These are phyloP conservation scores for Synanthedon vespiformis DNA, from an alignment of 2,888 invertebrate species.

Conservation along the genomic window DNA sequence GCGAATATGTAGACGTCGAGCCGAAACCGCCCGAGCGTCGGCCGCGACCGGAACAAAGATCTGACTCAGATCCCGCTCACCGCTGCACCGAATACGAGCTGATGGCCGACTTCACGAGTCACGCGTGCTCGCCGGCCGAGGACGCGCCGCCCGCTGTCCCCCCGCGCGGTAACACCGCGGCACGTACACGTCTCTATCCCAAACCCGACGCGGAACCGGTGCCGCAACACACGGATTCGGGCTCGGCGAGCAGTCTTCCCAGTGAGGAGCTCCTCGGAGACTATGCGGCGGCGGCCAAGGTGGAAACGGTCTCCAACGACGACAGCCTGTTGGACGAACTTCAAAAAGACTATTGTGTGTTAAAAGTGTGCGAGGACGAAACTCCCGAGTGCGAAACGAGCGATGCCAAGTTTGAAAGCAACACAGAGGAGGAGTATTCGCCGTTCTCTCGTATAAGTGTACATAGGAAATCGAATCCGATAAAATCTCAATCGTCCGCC, in stretches of 20 bases:
- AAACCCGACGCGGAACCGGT: slow-evolving; percentile 76
- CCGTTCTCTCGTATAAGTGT: slow-evolving; percentile 51
- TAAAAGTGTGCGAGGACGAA: slow-evolving; percentile 55
- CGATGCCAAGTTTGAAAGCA: slow-evolving; percentile 17
- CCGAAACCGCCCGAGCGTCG: slow-evolving; percentile 29
- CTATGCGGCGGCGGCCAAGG: slow-evolving; percentile 11
- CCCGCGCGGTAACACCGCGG: slow-evolving; percentile 27
- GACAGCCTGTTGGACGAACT: slow-evolving; percentile 59
- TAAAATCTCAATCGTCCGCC: slow-evolving; percentile 36
- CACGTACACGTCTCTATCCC: slow-evolving; percentile 17
- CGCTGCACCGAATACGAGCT: slow-evolving; percentile 56
- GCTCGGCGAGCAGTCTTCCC: slow-evolving; percentile 17
- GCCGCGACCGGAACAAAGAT: slow-evolving; percentile 19
- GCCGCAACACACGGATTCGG: slow-evolving; percentile 79
- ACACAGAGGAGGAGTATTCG: slow-evolving; percentile 24
- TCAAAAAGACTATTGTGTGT: slow-evolving; percentile 50
- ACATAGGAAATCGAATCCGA: slow-evolving; percentile 61
- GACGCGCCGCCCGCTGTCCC: slow-evolving; percentile 41
- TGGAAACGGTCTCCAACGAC: slow-evolving; percentile 39
- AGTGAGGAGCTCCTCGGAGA: slow-evolving; percentile 10
- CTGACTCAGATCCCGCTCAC: slow-evolving; percentile 15
- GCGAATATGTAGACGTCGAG: slow-evolving; percentile 38
- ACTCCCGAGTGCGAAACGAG: slow-evolving; percentile 8
- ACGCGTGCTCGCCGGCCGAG: slow-evolving; percentile 18
- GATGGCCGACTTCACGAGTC: slow-evolving; percentile 52